Evolutionary conservation across 2,888 invertebrate genomes (phyloP), one percentile per base, ranked within the genome.

Genomic region (Latheticus oryzae): DNA sequence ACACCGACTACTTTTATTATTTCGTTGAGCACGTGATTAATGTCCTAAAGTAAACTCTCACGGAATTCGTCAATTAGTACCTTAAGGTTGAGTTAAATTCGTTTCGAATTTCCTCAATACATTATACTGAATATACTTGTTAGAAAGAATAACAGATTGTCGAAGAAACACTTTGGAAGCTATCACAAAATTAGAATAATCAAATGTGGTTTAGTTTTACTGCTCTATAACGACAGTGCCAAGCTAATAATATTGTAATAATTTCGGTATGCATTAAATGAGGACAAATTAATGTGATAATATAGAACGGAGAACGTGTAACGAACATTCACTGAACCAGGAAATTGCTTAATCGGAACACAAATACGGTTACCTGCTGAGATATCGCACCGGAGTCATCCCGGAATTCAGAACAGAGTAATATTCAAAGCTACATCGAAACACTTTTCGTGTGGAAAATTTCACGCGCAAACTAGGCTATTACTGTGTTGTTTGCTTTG

Each of bases 281-380:
- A 52, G 59, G 50, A 59, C 58, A 59, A 63, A 63, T 63, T 61
- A 63, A 61, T 59, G 56, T 61, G 61, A 57, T 63, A 61, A 59
- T 60, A 57, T 38, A 35, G 59, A 16, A 55, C 58, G 53, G 61
- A 48, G 57, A 51, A 48, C 56, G 45, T 55, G 55, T 55, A 63
- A 58, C 57, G 61, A 58, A 61, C 60, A 60, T 61, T 50, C 63
- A 63, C 55, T 58, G 61, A 63, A 61, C 60, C 61, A 61, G 60
- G 60, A 61, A 61, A 63, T 63, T 60, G 63, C 63, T 61, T 63
- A 63, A 63, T 63, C 63, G 63, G 50, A 61, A 55, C 58, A 63
- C 58, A 63, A 63, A 63, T 58, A 60, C 54, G 51, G 53, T 63
- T 61, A 57, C 30, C 47, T 55, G 28, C 43, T 40, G 38, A 58